Base-by-base conservation (phyloP, 2,797 vertebrate genomes). In the Poeciliopsis infans region DNA sequence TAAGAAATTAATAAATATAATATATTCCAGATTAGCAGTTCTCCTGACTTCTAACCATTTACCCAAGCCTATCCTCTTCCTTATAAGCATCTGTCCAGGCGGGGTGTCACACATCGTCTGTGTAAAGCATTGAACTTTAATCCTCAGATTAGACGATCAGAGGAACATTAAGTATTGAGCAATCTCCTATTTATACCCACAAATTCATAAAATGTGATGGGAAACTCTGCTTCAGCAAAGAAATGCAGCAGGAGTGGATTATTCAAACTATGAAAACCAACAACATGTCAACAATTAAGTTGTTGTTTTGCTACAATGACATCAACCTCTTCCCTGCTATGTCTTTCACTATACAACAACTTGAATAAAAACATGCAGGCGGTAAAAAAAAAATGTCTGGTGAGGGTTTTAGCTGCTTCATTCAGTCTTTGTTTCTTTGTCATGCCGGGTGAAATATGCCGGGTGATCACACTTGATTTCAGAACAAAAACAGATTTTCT, bases 401-500 rank as follows among this genome's bases (percentile, higher is more conserved):
- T n/a, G 66, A 69, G 3, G 10, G 11, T 43, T 28, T 25, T 2
- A 43, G 10, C 28, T 33, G 33, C 49, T 78, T 82, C 72, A 45
- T 80, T 83, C 72, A 47, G 49, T 39, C 2, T 72, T 72, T 70
- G 7, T 51, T 47, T 69, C 16, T 0, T 41, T 74, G 36, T 78
- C 87, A 78, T 46, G 68, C 33, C 25, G 49, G 45, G 43, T 0
- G 70, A n/a, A n/a, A n/a, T n/a, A n/a, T n/a, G n/a, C n/a, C n/a
- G n/a, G n/a, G n/a, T n/a, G n/a, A n/a, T n/a, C 2, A 1, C 51
- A 53, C 46, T 82, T 78, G 71, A 74, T 84, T 79, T 73, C 70
- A 72, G 75, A 51, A 12, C 69, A 72, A 71, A 78, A 75, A 68
- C 25, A n/a, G 57, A 51, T 78, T 74, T 61, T 75, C 12, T 16